phyloP scores from a whole-genome alignment of 2,113 vertebrate genomes.

The Paraplagusia blochii region DNA sequence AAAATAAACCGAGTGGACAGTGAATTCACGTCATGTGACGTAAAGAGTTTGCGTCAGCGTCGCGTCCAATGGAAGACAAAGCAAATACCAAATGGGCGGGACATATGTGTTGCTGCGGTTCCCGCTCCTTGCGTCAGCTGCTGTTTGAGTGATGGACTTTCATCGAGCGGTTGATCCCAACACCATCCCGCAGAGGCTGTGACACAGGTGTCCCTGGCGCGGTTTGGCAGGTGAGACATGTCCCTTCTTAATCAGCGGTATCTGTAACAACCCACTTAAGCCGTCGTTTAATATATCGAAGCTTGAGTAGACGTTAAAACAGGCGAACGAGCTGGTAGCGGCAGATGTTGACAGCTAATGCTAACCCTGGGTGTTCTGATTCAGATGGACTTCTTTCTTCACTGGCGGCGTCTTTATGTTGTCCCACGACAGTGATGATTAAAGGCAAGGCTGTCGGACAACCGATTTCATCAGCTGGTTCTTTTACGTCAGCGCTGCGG shows the following conservation, averaged over 20 bases:
- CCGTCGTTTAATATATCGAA: background rate
- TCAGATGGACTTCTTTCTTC: background rate
- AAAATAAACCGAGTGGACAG: too few relatives aligned
- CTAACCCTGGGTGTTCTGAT: background rate
- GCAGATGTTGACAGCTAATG: background rate
- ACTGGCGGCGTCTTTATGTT: too few relatives aligned
- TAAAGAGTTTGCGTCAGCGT: rapidly evolving
- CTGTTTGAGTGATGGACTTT: constrained; percentile 18
- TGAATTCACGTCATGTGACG: constrained; percentile 9
- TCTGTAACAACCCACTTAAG: background rate
- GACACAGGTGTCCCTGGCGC: constrained; percentile 39
- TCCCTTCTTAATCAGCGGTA: background rate
- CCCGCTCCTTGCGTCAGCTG: constrained; percentile 49
- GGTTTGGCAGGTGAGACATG: constrained; percentile 49
- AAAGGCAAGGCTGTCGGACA: too few relatives aligned
- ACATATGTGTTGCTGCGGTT: constrained; percentile 26
- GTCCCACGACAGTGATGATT: too few relatives aligned
- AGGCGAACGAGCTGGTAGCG: background rate
- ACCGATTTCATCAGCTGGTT: too few relatives aligned
- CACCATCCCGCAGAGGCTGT: constrained; percentile 50
- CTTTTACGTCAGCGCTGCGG: too few relatives aligned
- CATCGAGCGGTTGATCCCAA: constrained; percentile 34
- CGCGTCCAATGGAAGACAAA: constrained; percentile 39
- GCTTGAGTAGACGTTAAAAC: background rate
- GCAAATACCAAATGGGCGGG: constrained; percentile 13